Evolutionary conservation across 2,888 invertebrate species (phyloP), one percentile per base, ranked within the genome.

Genomic region (Heliconius ismenius): DNA sequence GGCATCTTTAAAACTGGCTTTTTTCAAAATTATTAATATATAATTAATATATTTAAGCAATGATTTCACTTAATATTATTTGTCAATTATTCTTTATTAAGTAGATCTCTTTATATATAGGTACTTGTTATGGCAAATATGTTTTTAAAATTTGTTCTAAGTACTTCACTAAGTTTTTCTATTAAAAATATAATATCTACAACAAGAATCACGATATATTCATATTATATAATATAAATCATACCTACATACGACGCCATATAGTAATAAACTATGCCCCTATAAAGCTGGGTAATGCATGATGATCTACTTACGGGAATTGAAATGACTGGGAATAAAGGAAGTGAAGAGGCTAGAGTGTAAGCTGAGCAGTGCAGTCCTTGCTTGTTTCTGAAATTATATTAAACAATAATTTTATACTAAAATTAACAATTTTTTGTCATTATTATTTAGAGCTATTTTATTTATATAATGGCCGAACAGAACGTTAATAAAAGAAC

Each of bases 301-400:
- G 79, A 73, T 79, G 81, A 82, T 83, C 80, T 84, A 84, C 82
- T 84, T 84, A 85, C 81, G 81, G 82, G 79, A 85, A 83, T 87
- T 86, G 85, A 84, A 84, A 76, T 32, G 70, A 54, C 32, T 28
- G 26, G 26, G 32, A 18, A 63, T 81, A 75, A 85, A 85, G 79
- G 82, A 82, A 84, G 83, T 84, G 84, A 85, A 87, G 84, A 86
- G 84, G 83, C 84, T 60, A 65, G 60, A 60, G 39, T 62, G n/a
- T 58, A 49, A 36, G 21, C 9, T 26, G 6, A 18, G 49, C 4
- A 36, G 68, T 70, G 68, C 4, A 69, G 39, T 36, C 68, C 68
- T 62, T 43, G 26, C 28, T 69, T 60, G 54, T 65, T 54, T 24
- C 21, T n/a, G 15, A 32, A 64, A 18, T 64, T 28, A 32, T 7